Conservation (phyloP, 2,797 vertebrate genomes). For the Schizopygopsis malacanthus region DNA sequence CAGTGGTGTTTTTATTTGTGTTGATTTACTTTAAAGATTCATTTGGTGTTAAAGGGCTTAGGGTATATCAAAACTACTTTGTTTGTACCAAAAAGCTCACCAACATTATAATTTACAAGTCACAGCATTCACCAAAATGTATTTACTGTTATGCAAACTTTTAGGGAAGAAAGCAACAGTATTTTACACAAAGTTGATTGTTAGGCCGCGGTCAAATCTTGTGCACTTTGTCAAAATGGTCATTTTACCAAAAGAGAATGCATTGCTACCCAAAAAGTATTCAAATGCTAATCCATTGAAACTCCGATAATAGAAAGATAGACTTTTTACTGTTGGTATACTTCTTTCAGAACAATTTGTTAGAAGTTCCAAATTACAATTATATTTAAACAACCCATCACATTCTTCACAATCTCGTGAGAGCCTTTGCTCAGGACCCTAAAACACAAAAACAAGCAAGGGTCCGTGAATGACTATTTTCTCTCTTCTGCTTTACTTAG, state of each 20-base stretch:
- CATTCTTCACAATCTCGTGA: constrained; percentile 46
- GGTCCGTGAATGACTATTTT: constrained; percentile 68
- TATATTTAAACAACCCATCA: constrained; percentile 27
- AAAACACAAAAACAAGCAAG: constrained; percentile 56
- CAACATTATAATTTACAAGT: constrained; percentile 58
- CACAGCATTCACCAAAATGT: constrained; percentile 71
- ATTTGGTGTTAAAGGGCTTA: constrained; percentile 70
- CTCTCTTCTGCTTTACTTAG: constrained; percentile 69
- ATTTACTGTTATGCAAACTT: constrained; percentile 58
- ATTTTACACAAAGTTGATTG: constrained; percentile 52
- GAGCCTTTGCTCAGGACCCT: constrained; percentile 57
- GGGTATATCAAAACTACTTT: constrained; percentile 71
- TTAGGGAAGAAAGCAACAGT: constrained; percentile 53
- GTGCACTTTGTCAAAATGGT: constrained; percentile 66
- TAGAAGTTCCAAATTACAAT: constrained; percentile 9
- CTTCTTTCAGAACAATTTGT: constrained; percentile 49
- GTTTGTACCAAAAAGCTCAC: constrained; percentile 74
- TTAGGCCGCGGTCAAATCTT: constrained; percentile 53
- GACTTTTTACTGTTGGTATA: constrained; percentile 51
- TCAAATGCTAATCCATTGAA: constrained; percentile 45
- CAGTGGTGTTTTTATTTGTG: constrained; percentile 69
- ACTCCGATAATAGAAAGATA: constrained; percentile 46
- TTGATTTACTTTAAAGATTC: constrained; percentile 68
- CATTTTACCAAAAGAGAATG: constrained; percentile 57
- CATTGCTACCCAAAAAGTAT: constrained; percentile 61